Evolutionary conservation across 2,113 vertebrate species (phyloP), one percentile per base, ranked within the genome.

Genomic region (Nematolebias whitei): DNA sequence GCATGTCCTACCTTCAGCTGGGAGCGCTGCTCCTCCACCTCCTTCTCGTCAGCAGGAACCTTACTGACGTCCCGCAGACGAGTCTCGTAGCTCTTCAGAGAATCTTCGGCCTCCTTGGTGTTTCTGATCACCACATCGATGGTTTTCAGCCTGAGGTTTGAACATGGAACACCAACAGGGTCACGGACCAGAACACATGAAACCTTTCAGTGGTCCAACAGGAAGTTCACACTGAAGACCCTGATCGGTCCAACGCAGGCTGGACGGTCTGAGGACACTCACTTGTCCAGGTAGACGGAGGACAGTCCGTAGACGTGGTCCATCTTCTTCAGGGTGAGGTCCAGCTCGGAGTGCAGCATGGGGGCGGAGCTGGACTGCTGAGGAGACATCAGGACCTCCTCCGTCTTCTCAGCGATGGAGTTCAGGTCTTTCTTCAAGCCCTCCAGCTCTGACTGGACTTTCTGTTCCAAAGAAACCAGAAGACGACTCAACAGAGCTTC

Each of bases 211-310:
- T 35, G 5, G 32, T 35, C 32, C 32, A 4, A 3, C 26, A 4
- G 26, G n/a, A 41, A 15, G 14, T 1, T 41, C 14, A 41, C 12
- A n/a, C 43, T 19, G 16, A 45, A n/a, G n/a, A n/a, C n/a, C n/a
- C n/a, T n/a, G n/a, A n/a, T n/a, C n/a, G n/a, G n/a, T n/a, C n/a
- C n/a, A n/a, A n/a, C n/a, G n/a, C n/a, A n/a, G n/a, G n/a, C n/a
- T n/a, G n/a, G n/a, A n/a, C n/a, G n/a, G n/a, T n/a, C n/a, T n/a
- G n/a, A n/a, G n/a, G 13, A 8, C 3, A 6, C 95, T 91, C 82
- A 98, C 98, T 96, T 98, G 85, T 99, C 96, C 85, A 99, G 87
- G 85, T 97, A 99, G 85, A 99, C 92, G 60, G 92, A 87, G 13
- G 96, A 98, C 0, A 99, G 91, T 80, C 95, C 94, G 82, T 96